Percentiles rank a stretch among this genome's conserved stretches.
phyloP scores from a whole-genome alignment of 2,797 vertebrate species.

The Antennarius maculatus region DNA sequence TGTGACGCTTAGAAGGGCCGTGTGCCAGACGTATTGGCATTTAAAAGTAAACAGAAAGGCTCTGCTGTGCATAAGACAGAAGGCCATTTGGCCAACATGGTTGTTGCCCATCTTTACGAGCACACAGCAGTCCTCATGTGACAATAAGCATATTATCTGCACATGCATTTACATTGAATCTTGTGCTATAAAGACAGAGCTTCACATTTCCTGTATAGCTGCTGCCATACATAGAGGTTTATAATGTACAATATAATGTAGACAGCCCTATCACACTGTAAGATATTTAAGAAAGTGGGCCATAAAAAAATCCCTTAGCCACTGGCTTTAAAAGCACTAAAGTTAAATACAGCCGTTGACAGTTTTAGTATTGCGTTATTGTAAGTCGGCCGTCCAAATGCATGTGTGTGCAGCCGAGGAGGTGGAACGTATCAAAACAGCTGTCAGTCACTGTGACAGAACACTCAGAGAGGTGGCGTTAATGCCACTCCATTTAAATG shows the following conservation, averaged over 20 bases:
- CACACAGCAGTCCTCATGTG: slow-evolving; percentile 37
- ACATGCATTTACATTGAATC: slow-evolving; percentile 57
- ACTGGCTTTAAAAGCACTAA: slow-evolving; percentile 69
- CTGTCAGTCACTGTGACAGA: slow-evolving; percentile 62
- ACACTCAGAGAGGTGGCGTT: slow-evolving; percentile 46
- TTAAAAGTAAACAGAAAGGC: slow-evolving; percentile 50
- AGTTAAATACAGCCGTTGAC: slow-evolving; percentile 70
- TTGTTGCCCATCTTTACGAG: slow-evolving; percentile 42
- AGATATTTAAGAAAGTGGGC: slow-evolving; percentile 64
- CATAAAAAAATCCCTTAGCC: slow-evolving; percentile 63
- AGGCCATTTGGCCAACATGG: slow-evolving; percentile 35
- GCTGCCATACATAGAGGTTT: slow-evolving; percentile 55
- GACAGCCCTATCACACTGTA: slow-evolving; percentile 53
- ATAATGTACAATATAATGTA: slow-evolving; percentile 64
- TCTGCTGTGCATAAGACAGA: slow-evolving; percentile 21
- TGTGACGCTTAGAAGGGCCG: slow-evolving; percentile 20
- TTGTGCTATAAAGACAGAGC: slow-evolving; percentile 52
- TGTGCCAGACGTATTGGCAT: slow-evolving; percentile 46
- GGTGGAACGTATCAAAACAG: slow-evolving; percentile 58
- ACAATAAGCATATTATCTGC: slow-evolving; percentile 53
- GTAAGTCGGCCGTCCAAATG: slow-evolving; percentile 44
- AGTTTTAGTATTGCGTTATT: slow-evolving; percentile 71
- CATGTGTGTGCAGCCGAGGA: slow-evolving; percentile 22
- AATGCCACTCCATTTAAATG: slow-evolving; percentile 62
- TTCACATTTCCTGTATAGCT: slow-evolving; percentile 39